Conservation (phyloP, 2,113 vertebrate genomes). For the Piprites chloris region DNA sequence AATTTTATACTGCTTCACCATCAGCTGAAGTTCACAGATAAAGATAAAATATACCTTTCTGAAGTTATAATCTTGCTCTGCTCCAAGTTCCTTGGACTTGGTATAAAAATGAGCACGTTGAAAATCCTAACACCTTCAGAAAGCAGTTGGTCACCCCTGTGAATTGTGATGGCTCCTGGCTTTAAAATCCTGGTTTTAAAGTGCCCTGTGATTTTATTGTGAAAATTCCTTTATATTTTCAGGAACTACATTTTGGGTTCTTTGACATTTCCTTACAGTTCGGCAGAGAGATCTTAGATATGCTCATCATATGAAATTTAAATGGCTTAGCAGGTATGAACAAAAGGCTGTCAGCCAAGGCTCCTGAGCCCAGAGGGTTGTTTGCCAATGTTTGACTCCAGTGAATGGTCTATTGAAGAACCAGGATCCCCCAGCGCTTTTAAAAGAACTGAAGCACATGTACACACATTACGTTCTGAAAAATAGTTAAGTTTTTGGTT, state of each 20-base stretch:
- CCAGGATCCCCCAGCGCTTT: background rate
- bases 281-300: background rate
- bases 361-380: background rate
- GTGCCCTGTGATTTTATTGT: background rate
- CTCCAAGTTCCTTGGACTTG: background rate
- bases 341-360: background rate
- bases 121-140: background rate
- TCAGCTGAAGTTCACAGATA: background rate
- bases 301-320: background rate
- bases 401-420: background rate
- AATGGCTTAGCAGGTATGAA: slow-evolving; percentile 20
- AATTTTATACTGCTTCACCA: background rate
- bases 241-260: background rate
- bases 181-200: background rate
- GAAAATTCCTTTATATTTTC: background rate
- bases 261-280: slow-evolving; percentile 6
- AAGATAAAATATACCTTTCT: background rate
- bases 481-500: background rate
- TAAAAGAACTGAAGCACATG: background rate
- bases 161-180: background rate
- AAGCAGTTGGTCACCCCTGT: background rate
- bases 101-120: background rate
- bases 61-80: background rate
- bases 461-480: background rate
- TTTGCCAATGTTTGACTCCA: slow-evolving; percentile 25